Conservation (phyloP, 2,113 vertebrate genomes). For the Perccottus glenii region DNA sequence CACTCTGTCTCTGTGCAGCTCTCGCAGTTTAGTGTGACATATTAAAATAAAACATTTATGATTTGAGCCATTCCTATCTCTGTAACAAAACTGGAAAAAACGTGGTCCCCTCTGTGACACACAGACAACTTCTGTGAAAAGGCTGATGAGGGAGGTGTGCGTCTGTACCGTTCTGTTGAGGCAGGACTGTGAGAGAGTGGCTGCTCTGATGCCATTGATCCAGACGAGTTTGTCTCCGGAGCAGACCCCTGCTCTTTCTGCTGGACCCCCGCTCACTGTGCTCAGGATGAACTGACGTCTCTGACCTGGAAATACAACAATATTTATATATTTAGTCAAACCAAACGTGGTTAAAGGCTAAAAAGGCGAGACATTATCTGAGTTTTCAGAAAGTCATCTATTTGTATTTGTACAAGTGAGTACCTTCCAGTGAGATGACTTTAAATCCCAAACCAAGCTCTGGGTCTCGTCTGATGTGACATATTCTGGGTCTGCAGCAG, state of each 20-base stretch:
- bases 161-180: slow-evolving; percentile 82
- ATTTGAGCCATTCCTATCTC: too few species aligned
- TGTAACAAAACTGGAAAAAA: too few species aligned
- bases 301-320: slow-evolving; percentile 69
- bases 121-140: neutral
- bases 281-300: slow-evolving; percentile 81
- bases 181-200: slow-evolving; percentile 66
- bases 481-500: slow-evolving; percentile 82
- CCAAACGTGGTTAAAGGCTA: too few species aligned
- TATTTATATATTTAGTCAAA: too few species aligned
- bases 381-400: too few species aligned
- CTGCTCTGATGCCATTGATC: slow-evolving; percentile 84
- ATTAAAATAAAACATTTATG: too few species aligned
- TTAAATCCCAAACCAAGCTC: slow-evolving; percentile 83
- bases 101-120: neutral
- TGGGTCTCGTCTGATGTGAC: slow-evolving; percentile 77
- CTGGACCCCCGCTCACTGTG: slow-evolving; percentile 80
- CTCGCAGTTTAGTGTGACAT: too few species aligned
- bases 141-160: neutral
- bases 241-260: slow-evolving; percentile 84
- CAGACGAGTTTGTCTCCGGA: slow-evolving; percentile 86
- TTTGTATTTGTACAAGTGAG: too few species aligned
- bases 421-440: slow-evolving; percentile 67
- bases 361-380: too few species aligned
- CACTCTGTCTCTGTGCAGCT: too few species aligned